A percentile compares a stretch with the other conserved stretches of the same genome.
Conservation (phyloP, 2,888 invertebrate species). For the Cephalotes varians region DNA sequence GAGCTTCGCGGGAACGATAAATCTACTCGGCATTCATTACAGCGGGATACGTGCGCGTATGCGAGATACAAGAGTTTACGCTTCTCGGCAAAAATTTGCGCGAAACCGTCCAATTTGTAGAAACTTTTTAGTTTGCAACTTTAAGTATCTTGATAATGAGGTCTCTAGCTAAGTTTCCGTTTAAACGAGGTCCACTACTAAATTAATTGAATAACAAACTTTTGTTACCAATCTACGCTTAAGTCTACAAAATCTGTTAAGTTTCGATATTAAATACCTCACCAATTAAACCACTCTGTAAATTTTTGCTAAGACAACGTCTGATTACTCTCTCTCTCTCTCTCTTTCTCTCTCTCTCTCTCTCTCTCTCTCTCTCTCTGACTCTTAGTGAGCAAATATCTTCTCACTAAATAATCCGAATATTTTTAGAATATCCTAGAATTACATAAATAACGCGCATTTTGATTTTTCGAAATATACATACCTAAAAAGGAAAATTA, state of each 20-base stretch:
- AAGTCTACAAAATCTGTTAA: constrained; percentile 41
- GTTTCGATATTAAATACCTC: constrained; percentile 50
- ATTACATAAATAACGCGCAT: neutral
- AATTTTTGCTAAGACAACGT: constrained; percentile 10
- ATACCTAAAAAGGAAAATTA: neutral
- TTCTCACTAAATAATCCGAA: neutral
- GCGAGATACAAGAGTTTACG: constrained; percentile 5
- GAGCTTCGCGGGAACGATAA: constrained; percentile 49
- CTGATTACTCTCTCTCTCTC: neutral
- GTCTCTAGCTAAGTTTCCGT: constrained; percentile 18
- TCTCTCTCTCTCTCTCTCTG: neutral
- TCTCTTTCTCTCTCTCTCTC: neutral
- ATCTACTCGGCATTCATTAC: constrained; percentile 40
- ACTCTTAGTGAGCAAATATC: constrained; percentile 14
- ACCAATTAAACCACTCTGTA: constrained; percentile 34
- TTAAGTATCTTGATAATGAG: constrained; percentile 46
- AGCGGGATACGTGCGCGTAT: constrained; percentile 21
- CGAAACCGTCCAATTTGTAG: constrained; percentile 28
- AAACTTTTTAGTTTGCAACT: constrained; percentile 34
- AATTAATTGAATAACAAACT: constrained; percentile 51
- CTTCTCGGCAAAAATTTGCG: constrained; percentile 37
- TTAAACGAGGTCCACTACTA: constrained; percentile 32
- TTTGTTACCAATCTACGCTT: constrained; percentile 31
- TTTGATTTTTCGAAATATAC: neutral
- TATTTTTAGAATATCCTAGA: neutral